Percentiles rank a stretch among this genome's conserved stretches.
phyloP scores from a whole-genome alignment of 2,888 invertebrate species.

The Sphaerophoria rueppellii region DNA sequence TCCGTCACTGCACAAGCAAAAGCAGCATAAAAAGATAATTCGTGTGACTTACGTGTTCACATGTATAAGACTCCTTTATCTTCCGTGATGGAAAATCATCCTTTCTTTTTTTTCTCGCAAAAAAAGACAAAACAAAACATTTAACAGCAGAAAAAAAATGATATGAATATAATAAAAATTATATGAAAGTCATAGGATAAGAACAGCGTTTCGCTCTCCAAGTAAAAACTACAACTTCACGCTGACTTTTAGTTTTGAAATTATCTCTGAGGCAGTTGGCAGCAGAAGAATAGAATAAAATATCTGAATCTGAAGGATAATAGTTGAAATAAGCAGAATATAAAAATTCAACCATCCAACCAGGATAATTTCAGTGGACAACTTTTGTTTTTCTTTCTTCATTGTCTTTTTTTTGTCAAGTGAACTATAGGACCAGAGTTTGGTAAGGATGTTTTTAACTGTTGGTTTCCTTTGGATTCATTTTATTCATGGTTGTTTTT shows the following conservation, averaged over 20 bases:
- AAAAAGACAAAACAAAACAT: slow-evolving; percentile 26
- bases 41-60: slow-evolving; percentile 22
- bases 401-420: background rate
- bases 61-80: slow-evolving; percentile 13
- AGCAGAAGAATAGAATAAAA: slow-evolving; percentile 9
- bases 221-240: slow-evolving; percentile 54
- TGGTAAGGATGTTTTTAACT: slow-evolving; percentile 18
- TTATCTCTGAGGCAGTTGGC: slow-evolving; percentile 28
- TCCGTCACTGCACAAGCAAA: slow-evolving; percentile 2
- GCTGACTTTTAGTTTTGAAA: slow-evolving; percentile 56
- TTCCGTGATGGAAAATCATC: slow-evolving; percentile 25
- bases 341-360: slow-evolving; percentile 32
- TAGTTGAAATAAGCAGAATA: slow-evolving; percentile 21
- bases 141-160: slow-evolving; percentile 18
- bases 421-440: slow-evolving; percentile 6
- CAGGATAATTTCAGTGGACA: slow-evolving; percentile 41
- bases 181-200: slow-evolving; percentile 42
- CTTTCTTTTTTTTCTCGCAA: slow-evolving; percentile 18
- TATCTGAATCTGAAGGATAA: slow-evolving; percentile 35
- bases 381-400: slow-evolving; percentile 29
- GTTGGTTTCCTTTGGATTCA: slow-evolving; percentile 8
- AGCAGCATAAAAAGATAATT: slow-evolving; percentile 13
- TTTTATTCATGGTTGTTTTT: slow-evolving; percentile 29
- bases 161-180: slow-evolving; percentile 59
- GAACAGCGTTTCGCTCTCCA: slow-evolving; percentile 18